Evolutionary conservation across 64 coral and sea anemone genomes (phyloP), one percentile per base, ranked within the genome.

Genomic region (Pachyseris speciosa): DNA sequence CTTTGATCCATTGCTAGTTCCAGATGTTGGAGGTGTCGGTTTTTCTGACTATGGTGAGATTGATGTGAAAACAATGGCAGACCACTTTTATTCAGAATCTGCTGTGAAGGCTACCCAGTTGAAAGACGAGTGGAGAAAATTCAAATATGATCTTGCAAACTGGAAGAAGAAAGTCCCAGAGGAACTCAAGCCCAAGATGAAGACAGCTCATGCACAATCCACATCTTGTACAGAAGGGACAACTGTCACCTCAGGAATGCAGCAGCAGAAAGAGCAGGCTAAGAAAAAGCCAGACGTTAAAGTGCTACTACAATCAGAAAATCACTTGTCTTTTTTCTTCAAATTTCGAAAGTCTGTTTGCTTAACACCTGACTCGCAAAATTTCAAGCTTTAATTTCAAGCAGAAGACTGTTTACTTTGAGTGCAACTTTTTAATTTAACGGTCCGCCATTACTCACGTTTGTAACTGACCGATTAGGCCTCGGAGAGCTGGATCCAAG

Each of bases 11-110:
- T 59, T 59, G 53, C 9, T 7, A 19, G 19, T 59, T 59, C 53
- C 3, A 59, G 19, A 59, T 59, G 19, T 59, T 59, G 53, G 53
- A 59, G 53, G 53, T 59, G 53, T 22, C 19, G 53, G 53, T 59
- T 59, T 59, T 59, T 59, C 53, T 25, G 53, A 59, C 13, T 59
- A 59, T 59, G 53, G 13, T 59, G 22, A 59, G 19, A 20, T 20
- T 59, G 55, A 59, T 10, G 55, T 24, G n/a, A 64, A 64, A n/a
- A 64, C 19, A 64, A 64, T 64, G 22, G 60, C 53, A 59, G 53
- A 59, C 53, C 53, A 59, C 53, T 59, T 59, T 59, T 59, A 59
- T 59, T 59, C 53, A 59, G 53, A 59, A 59, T 59, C 53, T 59
- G 53, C 12, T 59, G 53, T 59, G 53, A 59, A 59, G 19, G 53